Evolutionary conservation across 1,140 invertebrate genomes (phyloP).

Genomic region (Coptotermes formosanus): DNA sequence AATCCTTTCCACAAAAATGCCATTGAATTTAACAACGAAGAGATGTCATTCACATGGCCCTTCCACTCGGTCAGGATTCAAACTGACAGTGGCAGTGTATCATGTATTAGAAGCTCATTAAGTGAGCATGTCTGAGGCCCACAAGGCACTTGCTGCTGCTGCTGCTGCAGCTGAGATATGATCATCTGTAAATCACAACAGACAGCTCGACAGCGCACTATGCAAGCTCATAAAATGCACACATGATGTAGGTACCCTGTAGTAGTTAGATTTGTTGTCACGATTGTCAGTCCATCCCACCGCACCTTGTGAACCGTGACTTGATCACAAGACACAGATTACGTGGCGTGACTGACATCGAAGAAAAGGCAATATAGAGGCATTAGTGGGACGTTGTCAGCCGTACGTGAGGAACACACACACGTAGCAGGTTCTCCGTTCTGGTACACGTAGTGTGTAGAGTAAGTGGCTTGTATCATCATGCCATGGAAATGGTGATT

Average conservation of each 20-base stretch:
- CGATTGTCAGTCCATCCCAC: background rate
- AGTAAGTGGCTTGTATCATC: too few relatives aligned
- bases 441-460: too few relatives aligned
- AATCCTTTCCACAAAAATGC: too few relatives aligned
- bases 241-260: background rate
- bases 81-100: background rate
- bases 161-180: background rate
- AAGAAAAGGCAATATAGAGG: background rate
- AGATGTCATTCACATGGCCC: background rate
- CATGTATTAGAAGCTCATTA: background rate
- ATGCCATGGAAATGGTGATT: too few relatives aligned
- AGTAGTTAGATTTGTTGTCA: background rate
- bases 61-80: background rate
- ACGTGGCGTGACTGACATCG: background rate
- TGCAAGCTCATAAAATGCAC: background rate
- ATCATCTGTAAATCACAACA: background rate
- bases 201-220: background rate
- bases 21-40: too few relatives aligned
- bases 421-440: too few relatives aligned
- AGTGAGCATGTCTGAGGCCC: background rate
- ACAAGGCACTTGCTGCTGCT: background rate
- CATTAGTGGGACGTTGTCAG: background rate
- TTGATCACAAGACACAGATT: slow-evolving; percentile 7
- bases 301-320: background rate
- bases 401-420: too few relatives aligned